phyloP scores from a whole-genome alignment of 2,888 invertebrate species.

The Carpatolechia fugitivella region DNA sequence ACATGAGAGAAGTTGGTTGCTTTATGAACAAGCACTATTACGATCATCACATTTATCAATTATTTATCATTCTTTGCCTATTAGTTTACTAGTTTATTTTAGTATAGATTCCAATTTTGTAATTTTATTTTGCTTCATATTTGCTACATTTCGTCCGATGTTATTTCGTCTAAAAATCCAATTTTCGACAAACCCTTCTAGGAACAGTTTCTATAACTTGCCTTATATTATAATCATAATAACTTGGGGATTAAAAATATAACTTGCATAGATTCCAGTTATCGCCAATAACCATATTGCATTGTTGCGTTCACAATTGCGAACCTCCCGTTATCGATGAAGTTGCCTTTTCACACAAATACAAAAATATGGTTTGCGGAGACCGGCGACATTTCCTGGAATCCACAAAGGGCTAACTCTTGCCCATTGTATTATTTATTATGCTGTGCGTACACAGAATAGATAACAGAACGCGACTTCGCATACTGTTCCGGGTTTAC shows the following conservation, averaged over 20 bases:
- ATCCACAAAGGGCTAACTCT: slow-evolving; percentile 57
- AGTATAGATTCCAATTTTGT: neutral
- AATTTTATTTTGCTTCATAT: too few relatives aligned
- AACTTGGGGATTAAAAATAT: slow-evolving; percentile 11
- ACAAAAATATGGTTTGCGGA: slow-evolving; percentile 69
- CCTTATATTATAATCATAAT: slow-evolving; percentile 6
- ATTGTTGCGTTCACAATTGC: slow-evolving; percentile 54
- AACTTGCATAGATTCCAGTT: slow-evolving; percentile 39
- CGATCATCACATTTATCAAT: too few relatives aligned
- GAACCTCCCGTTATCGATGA: slow-evolving; percentile 22
- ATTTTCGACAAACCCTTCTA: neutral
- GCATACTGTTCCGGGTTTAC: neutral
- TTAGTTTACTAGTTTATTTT: neutral
- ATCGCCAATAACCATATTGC: slow-evolving; percentile 40
- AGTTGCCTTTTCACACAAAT: slow-evolving; percentile 41
- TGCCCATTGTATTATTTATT: slow-evolving; percentile 52
- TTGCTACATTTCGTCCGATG: neutral
- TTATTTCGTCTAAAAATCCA: neutral
- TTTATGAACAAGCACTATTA: too few relatives aligned
- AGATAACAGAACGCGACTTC: neutral
- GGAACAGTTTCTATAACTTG: slow-evolving; percentile 13
- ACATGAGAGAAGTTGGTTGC: too few relatives aligned
- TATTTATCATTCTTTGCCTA: too few relatives aligned
- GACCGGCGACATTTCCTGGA: slow-evolving; percentile 43
- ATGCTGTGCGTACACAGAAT: neutral